Percentiles rank a stretch among this genome's conserved stretches.
phyloP scores from a whole-genome alignment of 2,888 invertebrate species.

The Aporophyla nigra region DNA sequence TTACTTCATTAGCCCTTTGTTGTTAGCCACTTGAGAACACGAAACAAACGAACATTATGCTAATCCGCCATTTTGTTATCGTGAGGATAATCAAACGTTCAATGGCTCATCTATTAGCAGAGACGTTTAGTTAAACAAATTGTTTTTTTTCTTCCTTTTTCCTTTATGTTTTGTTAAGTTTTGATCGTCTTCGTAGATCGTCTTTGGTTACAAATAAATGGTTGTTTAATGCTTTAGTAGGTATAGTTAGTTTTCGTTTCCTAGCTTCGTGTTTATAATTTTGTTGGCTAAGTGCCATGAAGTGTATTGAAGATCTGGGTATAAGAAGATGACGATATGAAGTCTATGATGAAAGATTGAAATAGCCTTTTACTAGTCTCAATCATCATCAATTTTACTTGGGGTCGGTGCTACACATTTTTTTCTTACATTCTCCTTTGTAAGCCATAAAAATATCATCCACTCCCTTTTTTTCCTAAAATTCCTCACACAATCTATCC shows the following conservation, averaged over 20 bases:
- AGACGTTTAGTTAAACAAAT: conserved; percentile 34
- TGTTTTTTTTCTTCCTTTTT: conserved; percentile 19
- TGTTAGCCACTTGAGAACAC: conserved; percentile 66
- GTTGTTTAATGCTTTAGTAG: neutral
- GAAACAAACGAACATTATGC: conserved; percentile 74
- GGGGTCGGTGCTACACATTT: too few species aligned
- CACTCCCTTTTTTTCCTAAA: too few species aligned
- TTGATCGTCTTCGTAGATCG: too few species aligned
- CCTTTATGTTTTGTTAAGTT: too few species aligned
- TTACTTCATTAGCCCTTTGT: conserved; percentile 73
- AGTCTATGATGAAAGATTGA: neutral
- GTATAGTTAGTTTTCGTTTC: neutral
- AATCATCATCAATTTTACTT: too few species aligned
- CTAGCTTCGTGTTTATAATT: neutral
- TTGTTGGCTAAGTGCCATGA: too few species aligned
- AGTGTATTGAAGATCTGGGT: too few species aligned
- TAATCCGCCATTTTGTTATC: conserved; percentile 67
- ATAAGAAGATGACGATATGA: neutral
- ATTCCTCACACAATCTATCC: too few species aligned
- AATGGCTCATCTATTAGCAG: conserved; percentile 54
- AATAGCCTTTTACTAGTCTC: neutral
- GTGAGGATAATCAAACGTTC: conserved; percentile 61
- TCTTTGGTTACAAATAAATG: neutral
- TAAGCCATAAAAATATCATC: too few species aligned
- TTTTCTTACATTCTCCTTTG: too few species aligned